Evolutionary conservation across 2,797 vertebrate genomes (phyloP).

Genomic region (Florisuga fusca): DNA sequence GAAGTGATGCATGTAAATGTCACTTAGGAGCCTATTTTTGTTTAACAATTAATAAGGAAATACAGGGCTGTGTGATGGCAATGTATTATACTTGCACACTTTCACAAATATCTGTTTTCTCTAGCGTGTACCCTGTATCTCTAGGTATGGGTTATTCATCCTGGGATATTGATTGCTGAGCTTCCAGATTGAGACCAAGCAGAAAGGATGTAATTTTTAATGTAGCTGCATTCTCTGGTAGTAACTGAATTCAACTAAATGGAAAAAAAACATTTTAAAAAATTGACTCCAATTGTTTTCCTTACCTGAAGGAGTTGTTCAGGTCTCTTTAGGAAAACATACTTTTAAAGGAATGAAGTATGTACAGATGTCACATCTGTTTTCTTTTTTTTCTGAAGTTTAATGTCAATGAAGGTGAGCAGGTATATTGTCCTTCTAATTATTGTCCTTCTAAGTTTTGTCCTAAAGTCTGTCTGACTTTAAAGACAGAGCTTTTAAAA

Average conservation of each 20-base stretch:
- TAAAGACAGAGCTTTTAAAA: not conserved
- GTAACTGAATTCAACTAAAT: not conserved
- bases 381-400: not conserved
- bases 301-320: not conserved
- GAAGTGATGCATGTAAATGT: not conserved
- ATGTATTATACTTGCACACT: fast-evolving
- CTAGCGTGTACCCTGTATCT: not conserved
- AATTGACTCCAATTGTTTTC: not conserved
- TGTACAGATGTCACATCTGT: not conserved
- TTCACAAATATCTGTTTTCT: not conserved
- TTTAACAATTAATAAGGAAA: not conserved
- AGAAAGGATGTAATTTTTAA: not conserved
- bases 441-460: not conserved
- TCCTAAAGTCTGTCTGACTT: not conserved
- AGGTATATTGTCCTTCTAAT: not conserved
- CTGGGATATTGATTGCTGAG: not conserved
- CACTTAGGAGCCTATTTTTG: not conserved
- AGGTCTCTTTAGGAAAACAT: not conserved
- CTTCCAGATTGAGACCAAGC: not conserved
- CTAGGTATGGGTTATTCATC: not conserved
- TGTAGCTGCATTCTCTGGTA: not conserved
- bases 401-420: not conserved
- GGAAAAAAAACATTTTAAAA: not conserved
- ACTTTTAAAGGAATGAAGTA: not conserved
- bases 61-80: not conserved